Evolutionary conservation across 2,888 invertebrate species (phyloP).

Genomic region (Agrotis ipsilon): DNA sequence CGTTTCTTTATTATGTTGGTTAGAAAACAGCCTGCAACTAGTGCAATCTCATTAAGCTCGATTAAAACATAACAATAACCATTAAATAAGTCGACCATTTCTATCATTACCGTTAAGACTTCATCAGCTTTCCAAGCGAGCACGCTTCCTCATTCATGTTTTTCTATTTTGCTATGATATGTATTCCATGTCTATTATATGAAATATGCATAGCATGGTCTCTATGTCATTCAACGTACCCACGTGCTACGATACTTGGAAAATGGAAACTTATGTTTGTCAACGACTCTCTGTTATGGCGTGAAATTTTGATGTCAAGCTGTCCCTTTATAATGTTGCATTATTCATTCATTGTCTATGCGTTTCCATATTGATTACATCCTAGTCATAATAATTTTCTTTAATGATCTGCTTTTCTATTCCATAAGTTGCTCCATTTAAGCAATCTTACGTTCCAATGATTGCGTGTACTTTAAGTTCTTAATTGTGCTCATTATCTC

Average conservation of each 20-base stretch:
- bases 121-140: constrained; percentile 21
- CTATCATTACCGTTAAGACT: constrained; percentile 20
- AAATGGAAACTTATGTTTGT: constrained; percentile 54
- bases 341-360: constrained; percentile 46
- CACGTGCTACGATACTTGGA: constrained; percentile 50
- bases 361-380: constrained; percentile 20
- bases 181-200: constrained; percentile 48
- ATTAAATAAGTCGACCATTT: constrained; percentile 25
- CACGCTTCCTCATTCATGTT: constrained; percentile 30
- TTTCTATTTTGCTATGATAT: constrained; percentile 55
- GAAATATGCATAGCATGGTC: constrained; percentile 63
- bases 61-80: constrained; percentile 31
- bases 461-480: not conserved
- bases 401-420: constrained; percentile 3
- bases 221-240: constrained; percentile 60
- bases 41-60: not conserved
- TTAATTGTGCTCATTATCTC: constrained; percentile 31
- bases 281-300: constrained; percentile 51
- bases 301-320: constrained; percentile 57
- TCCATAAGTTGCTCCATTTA: constrained; percentile 4
- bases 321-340: constrained; percentile 35
- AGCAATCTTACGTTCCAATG: constrained; percentile 6
- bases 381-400: constrained; percentile 5
- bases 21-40: not conserved
- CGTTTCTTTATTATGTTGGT: constrained; percentile 6